Conservation (phyloP, 2,888 invertebrate genomes). For the Limnephilus rhombicus region DNA sequence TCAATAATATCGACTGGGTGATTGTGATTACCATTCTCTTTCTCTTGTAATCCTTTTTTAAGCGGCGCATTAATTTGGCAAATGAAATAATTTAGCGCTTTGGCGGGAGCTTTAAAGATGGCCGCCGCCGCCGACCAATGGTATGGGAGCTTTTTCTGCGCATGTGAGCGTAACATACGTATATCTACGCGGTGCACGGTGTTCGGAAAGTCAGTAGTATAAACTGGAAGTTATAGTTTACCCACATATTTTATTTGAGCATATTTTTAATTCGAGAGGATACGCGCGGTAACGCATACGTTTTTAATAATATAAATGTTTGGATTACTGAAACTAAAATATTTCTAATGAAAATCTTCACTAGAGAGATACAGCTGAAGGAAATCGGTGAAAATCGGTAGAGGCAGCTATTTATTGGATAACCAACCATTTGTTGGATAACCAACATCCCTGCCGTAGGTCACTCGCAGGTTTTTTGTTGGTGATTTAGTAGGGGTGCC, state of each 20-base stretch:
- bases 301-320: no score
- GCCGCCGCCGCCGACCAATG: conserved; percentile 46
- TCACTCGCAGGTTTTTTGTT: no score
- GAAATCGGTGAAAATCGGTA: no score
- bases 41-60: conserved; percentile 23
- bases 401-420: no score
- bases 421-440: no score
- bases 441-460: no score
- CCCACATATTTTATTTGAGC: background rate
- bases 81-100: conserved; percentile 44
- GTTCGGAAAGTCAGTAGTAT: background rate
- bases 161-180: background rate
- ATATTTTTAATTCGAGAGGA: background rate
- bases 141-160: background rate
- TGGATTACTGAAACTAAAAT: no score
- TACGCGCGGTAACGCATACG: no score
- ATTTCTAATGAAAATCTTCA: no score
- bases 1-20: background rate
- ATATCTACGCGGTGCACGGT: background rate
- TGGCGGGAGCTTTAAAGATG: conserved; percentile 49
- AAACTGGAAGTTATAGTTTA: background rate
- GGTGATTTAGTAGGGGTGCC: no score
- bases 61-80: conserved; percentile 38
- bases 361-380: no score
- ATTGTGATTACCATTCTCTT: background rate